A percentile compares a stretch with the other conserved stretches of the same genome.
Evolutionary conservation across 2,113 vertebrate genomes (phyloP).

Genomic region (Crotalus viridis): DNA sequence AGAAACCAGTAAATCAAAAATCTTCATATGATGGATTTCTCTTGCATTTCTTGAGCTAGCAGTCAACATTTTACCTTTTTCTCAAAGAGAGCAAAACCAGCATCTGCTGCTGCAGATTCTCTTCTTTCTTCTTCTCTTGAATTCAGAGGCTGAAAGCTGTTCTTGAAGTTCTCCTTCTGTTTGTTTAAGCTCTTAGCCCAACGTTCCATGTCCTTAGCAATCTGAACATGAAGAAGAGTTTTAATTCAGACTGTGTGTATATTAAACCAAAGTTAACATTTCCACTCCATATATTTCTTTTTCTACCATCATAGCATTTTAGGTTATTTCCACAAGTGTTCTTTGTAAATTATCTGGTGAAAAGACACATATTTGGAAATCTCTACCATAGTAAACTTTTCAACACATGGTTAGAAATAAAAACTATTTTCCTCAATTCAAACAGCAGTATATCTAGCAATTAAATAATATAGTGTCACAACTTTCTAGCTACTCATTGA

Average conservation of each 20-base stretch:
- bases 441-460: neutral
- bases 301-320: neutral
- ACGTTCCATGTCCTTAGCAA: constrained; percentile 99
- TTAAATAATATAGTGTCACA: neutral
- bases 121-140: constrained; percentile 88
- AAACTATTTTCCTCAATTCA: neutral
- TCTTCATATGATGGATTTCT: neutral
- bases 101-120: constrained; percentile 94
- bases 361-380: neutral
- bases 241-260: neutral
- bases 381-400: neutral
- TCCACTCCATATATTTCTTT: neutral
- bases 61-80: constrained; percentile 83
- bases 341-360: neutral
- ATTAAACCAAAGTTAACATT: neutral
- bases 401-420: neutral
- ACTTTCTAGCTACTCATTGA: neutral
- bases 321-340: constrained; percentile 30
- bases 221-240: constrained; percentile 69
- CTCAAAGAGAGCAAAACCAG: constrained; percentile 93
- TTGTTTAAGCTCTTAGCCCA: constrained; percentile 99
- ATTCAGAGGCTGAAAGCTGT: constrained; percentile 92
- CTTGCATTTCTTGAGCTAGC: neutral
- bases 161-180: constrained; percentile 96
- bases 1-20: neutral